phyloP scores from a whole-genome alignment of 1,140 invertebrate genomes.

The Littorina saxatilis region DNA sequence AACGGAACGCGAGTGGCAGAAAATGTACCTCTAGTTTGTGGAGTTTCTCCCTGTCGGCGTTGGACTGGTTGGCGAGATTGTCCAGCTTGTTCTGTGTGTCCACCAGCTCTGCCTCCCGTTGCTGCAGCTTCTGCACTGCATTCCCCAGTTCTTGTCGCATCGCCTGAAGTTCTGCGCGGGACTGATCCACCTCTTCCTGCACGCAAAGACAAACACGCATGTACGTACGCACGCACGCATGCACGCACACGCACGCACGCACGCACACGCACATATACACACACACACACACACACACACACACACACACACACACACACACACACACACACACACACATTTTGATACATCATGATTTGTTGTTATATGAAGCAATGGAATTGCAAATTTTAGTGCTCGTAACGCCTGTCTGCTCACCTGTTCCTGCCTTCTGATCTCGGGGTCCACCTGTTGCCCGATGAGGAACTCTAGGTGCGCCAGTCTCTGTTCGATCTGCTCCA shows the following conservation, averaged over 20 bases:
- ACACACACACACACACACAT: too few species aligned
- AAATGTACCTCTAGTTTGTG: not conserved
- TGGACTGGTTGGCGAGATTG: slow-evolving; percentile 21
- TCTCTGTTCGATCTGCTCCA: slow-evolving; percentile 6
- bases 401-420: too few species aligned
- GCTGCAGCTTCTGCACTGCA: not conserved
- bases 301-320: too few species aligned
- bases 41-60: slow-evolving; percentile 1
- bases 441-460: not conserved
- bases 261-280: too few species aligned
- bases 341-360: too few species aligned
- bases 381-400: too few species aligned
- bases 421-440: not conserved
- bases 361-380: too few species aligned
- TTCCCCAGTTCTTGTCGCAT: slow-evolving; percentile 13
- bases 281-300: too few species aligned
- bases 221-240: too few species aligned
- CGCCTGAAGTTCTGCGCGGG: not conserved
- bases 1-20: too few species aligned
- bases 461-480: slow-evolving; percentile 14
- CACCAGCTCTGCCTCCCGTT: not conserved
- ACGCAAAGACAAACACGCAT: too few species aligned
- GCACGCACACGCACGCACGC: too few species aligned
- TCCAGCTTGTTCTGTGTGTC: slow-evolving; percentile 19
- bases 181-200: slow-evolving; percentile 18